A percentile compares a stretch with the other conserved stretches of the same genome.
Conservation (phyloP, 1,140 invertebrate species). For the Solen grandis region DNA sequence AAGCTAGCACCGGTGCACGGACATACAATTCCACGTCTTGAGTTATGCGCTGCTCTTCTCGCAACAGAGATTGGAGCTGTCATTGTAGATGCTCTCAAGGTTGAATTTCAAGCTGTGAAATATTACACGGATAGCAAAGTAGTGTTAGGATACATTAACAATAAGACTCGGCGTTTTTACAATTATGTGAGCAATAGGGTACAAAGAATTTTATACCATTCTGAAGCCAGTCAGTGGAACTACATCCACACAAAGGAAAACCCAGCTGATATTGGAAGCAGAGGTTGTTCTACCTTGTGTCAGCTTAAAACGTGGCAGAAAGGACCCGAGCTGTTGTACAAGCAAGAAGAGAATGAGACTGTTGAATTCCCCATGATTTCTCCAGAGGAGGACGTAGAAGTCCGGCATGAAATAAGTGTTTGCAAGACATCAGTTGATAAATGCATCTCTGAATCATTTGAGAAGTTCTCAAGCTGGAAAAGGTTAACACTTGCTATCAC, state of each 20-base stretch:
- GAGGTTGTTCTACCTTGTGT: not conserved
- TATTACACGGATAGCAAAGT: conserved; percentile 41
- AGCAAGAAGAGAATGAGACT: too few species aligned
- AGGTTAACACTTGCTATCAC: not conserved
- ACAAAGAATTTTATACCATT: conserved; percentile 9
- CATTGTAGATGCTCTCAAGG: conserved; percentile 4
- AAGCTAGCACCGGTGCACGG: conserved; percentile 22
- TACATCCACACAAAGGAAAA: conserved; percentile 46
- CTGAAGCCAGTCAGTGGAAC: conserved; percentile 38
- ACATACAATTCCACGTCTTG: conserved; percentile 43
- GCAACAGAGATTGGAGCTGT: conserved; percentile 29
- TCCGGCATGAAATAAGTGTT: conserved; percentile 4
- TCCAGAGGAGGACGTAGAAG: conserved; percentile 16
- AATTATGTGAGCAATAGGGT: conserved; percentile 52
- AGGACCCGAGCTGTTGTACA: too few species aligned
- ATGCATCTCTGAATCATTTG: conserved; percentile 3
- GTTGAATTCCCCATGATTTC: not conserved
- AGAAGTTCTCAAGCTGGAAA: conserved; percentile 14
- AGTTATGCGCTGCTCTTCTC: conserved; percentile 46
- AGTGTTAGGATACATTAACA: too few species aligned
- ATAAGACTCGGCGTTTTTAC: conserved; percentile 37
- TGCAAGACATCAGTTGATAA: not conserved
- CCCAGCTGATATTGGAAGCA: conserved; percentile 48
- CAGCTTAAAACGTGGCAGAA: conserved; percentile 13
- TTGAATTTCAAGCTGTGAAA: not conserved